These are phyloP conservation scores for Brachypteracias leptosomus DNA, from an alignment of 2,113 vertebrate genomes.

Conservation along the genomic window DNA sequence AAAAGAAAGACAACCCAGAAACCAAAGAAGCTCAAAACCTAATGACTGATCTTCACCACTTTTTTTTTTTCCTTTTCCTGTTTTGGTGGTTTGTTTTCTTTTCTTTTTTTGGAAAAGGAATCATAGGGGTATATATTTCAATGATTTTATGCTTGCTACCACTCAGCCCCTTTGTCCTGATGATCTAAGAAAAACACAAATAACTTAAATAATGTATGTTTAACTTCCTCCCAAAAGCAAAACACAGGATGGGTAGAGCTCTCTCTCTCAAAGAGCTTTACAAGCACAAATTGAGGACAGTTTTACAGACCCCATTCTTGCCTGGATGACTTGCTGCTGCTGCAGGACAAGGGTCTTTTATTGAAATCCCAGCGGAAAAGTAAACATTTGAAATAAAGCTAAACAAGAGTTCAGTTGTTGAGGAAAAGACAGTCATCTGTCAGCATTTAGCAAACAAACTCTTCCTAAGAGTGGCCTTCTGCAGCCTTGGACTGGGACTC, in stretches of 20 bases:
- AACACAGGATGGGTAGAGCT: conserved; percentile 32
- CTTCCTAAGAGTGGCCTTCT: background rate
- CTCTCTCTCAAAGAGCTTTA: conserved; percentile 1
- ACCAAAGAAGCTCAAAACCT: background rate
- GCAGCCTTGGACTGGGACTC: background rate
- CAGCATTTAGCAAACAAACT: conserved; percentile 18
- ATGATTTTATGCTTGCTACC: background rate
- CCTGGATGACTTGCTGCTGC: conserved; percentile 18
- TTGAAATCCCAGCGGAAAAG: conserved; percentile 38
- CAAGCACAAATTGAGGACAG: background rate
- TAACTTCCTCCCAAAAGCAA: conserved; percentile 61
- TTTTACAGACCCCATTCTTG: conserved; percentile 48
- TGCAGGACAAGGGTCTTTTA: conserved; percentile 45
- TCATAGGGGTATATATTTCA: background rate
- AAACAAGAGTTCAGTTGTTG: conserved; percentile 50
- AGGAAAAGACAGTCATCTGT: conserved; percentile 41
- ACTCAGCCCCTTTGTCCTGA: background rate
- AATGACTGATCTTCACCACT: background rate
- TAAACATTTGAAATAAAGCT: conserved; percentile 65
- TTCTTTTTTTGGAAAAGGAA: background rate
- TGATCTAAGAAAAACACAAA: conserved; percentile 21
- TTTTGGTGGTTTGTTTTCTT: background rate
- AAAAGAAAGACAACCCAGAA: background rate
- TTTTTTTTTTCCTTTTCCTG: background rate
- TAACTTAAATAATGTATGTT: conserved; percentile 53